phyloP scores from a whole-genome alignment of 2,113 vertebrate species.

The Nyctibius bracteatus region DNA sequence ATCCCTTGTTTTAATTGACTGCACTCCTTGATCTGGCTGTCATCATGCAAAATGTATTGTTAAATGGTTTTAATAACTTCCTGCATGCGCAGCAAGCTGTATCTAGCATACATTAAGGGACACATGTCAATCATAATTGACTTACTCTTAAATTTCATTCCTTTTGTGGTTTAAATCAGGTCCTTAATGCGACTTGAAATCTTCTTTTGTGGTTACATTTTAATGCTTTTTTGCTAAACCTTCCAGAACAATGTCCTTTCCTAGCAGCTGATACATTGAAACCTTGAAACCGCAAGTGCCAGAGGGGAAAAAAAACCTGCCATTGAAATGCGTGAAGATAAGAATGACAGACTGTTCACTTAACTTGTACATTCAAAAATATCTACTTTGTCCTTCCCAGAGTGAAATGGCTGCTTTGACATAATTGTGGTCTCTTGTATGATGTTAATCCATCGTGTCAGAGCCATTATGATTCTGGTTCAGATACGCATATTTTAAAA shows the following conservation, averaged over 20 bases:
- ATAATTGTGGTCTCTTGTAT: conserved; percentile 14
- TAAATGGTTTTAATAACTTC: conserved; percentile 34
- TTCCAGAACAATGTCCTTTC: conserved; percentile 59
- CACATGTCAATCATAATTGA: conserved; percentile 19
- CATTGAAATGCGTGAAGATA: conserved; percentile 31
- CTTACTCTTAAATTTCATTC: conserved; percentile 12
- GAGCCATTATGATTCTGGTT: conserved; percentile 46
- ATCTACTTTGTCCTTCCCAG: conserved; percentile 34
- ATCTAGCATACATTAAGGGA: conserved; percentile 22
- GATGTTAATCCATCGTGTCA: not conserved
- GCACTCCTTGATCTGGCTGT: conserved; percentile 45
- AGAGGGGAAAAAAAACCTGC: conserved; percentile 58
- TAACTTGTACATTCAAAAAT: conserved; percentile 56
- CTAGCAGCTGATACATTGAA: conserved; percentile 28
- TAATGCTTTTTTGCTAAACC: conserved; percentile 33
- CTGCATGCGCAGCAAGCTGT: not conserved
- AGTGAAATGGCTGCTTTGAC: conserved; percentile 41
- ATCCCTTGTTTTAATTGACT: conserved; percentile 43
- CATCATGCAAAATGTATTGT: conserved; percentile 40
- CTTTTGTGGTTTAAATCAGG: conserved; percentile 54
- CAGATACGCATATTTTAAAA: conserved; percentile 8
- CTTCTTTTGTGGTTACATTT: conserved; percentile 43
- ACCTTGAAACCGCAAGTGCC: conserved; percentile 41
- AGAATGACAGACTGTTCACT: conserved; percentile 53
- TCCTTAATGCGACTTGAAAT: conserved; percentile 41